Conservation (phyloP, 2,113 vertebrate genomes). For the Caretta caretta region DNA sequence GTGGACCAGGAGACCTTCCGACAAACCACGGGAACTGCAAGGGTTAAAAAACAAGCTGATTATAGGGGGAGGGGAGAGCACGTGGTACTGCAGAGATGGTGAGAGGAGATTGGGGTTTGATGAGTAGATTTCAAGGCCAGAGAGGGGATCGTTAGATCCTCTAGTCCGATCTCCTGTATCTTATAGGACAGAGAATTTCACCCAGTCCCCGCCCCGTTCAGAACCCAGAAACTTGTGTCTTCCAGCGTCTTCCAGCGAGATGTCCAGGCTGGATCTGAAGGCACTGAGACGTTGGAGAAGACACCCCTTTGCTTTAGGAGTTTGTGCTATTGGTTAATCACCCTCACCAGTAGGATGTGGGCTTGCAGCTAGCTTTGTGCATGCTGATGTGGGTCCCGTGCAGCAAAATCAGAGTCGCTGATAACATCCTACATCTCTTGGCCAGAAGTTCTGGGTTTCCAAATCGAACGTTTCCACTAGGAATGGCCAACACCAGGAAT, state of each 20-base stretch:
- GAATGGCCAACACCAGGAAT: background rate
- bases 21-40: background rate
- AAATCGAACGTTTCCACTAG: background rate
- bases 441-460: background rate
- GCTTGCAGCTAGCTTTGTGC: background rate
- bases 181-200: background rate
- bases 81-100: background rate
- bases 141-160: too few relatives aligned
- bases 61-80: background rate
- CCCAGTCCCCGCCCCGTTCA: background rate
- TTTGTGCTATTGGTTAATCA: background rate
- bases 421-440: background rate
- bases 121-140: background rate
- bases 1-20: background rate
- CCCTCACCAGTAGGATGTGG: background rate
- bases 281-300: background rate
- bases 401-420: background rate
- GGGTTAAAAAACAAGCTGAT: background rate
- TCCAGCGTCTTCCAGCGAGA: background rate
- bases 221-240: background rate
- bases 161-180: background rate
- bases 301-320: background rate
- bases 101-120: background rate
- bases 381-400: background rate
- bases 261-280: background rate